Evolutionary conservation across 2,797 vertebrate genomes (phyloP), one percentile per base, ranked within the genome.

Genomic region (Hippoglossus hippoglossus): DNA sequence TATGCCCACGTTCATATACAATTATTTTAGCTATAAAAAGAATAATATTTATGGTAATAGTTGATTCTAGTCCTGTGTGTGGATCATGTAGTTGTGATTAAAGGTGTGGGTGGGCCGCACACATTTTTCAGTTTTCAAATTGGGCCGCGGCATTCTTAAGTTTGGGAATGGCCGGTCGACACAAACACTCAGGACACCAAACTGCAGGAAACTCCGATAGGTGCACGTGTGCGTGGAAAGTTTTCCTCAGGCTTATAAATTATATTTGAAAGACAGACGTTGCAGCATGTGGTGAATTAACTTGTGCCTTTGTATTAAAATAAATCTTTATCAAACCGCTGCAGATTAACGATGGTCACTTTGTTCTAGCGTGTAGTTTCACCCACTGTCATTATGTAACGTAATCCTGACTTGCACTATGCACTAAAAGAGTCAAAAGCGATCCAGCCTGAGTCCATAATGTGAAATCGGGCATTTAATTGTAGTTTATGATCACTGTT

Each of bases 381-480:
- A 22, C 62, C 62, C 36, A 47, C 31, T 46, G 18, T 75, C 41
- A 61, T 83, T 72, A 61, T 81, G 69, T 79, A 72, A 72, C 71
- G 22, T 54, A 75, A 79, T 49, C 75, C 57, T 62, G 55, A 64
- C 67, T 79, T 58, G 36, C 50, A 60, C 52, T 58, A 16, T 34
- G 63, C 67, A 68, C 50, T 79, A 71, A 89, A 80, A 76, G 51
- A 82, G 73, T 90, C 82, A 81, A 71, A 86, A 70, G 31, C 69
- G 71, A 88, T 81, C 63, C 59, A 67, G 56, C 31, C 67, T 73
- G 73, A 87, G 79, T 71, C 69, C 54, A 69, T 82, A 80, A 83
- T 68, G 67, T 84, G 70, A 79, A 89, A 84, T 77, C 67, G 67
- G 56, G 71, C 81, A 80, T 89, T 89, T 83, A 74, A 82, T 81